These are phyloP conservation scores for Venusia cambrica DNA, from an alignment of 2,888 invertebrate species.

Conservation along the genomic window DNA sequence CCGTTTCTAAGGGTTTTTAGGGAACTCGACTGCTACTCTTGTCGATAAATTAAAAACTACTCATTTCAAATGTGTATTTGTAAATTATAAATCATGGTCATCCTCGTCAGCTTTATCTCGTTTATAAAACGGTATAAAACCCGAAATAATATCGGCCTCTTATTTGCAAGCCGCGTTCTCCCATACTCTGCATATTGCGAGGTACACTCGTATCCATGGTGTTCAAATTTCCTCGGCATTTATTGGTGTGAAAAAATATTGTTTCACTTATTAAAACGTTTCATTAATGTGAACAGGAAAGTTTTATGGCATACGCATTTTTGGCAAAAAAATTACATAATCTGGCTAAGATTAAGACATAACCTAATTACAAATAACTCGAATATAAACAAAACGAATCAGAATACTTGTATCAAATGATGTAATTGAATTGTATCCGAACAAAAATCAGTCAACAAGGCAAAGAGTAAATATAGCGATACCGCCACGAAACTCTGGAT, in stretches of 20 bases:
- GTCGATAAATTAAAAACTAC: too few relatives aligned
- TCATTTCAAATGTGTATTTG: too few relatives aligned
- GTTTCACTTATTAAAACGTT: slow-evolving; percentile 11
- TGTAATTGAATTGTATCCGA: slow-evolving; percentile 16
- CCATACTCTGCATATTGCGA: slow-evolving; percentile 34
- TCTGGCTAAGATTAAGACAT: too few relatives aligned
- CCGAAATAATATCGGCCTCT: slow-evolving; percentile 37
- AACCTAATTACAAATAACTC: slow-evolving; percentile 5
- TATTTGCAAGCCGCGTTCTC: slow-evolving; percentile 34
- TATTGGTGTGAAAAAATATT: slow-evolving; percentile 26
- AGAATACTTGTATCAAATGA: slow-evolving; percentile 14
- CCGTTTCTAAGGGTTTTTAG: too few relatives aligned
- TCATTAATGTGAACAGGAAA: too few relatives aligned
- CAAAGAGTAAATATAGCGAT: slow-evolving; percentile 30
- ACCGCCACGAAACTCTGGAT: slow-evolving; percentile 29
- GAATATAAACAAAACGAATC: slow-evolving; percentile 8
- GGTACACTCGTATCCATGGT: slow-evolving; percentile 26
- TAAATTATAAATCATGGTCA: slow-evolving; percentile 10
- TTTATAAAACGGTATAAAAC: slow-evolving; percentile 38
- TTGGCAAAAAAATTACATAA: too few relatives aligned
- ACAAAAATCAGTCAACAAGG: slow-evolving; percentile 14
- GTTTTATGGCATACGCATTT: too few relatives aligned
- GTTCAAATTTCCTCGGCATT: slow-evolving; percentile 28
- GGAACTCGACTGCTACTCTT: too few relatives aligned
- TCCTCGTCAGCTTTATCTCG: slow-evolving; percentile 21